Base-by-base conservation (phyloP, 2,113 vertebrate genomes). In the Mirounga angustirostris region DNA sequence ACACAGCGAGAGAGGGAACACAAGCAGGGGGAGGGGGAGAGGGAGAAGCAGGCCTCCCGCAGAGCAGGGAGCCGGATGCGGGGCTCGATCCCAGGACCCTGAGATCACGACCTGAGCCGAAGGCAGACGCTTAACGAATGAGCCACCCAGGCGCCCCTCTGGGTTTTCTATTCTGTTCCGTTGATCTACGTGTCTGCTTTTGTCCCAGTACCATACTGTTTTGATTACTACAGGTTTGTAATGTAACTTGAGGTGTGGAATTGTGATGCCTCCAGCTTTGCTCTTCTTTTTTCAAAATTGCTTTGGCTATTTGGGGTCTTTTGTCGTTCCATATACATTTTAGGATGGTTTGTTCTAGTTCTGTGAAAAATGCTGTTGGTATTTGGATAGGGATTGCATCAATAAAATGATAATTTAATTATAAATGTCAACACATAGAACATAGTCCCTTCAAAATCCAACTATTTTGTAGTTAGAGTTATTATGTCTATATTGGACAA, bases 321-420 rank as follows among this genome's bases (percentile, higher is more conserved):
- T 76, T 9, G 12, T 74, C 13, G 3, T 76, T 76, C 43, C 14
- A 4, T 46, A 26, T 46, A 46, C 13, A 28, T 46, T 76, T 46
- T 46, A 46, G 26, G 24, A 76, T 76, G n/a, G 65, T 69, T 69
- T n/a, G 65, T n/a, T 69, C 33, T 69, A 14, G 16, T 18, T 69
- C 15, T 69, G 65, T 69, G 67, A 71, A 21, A 71, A 71, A 36
- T 36, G 18, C 67, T 71, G 16, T 71, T 71, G 67, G 67, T 36
- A 36, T 69, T 76, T 50, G 28, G 26, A 76, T 30, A 30, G 14
- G 73, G 73, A 30, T 50, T 76, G 13, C 73, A 50, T 76, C 46
- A 76, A 76, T 76, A 50, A 88, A 95, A 82, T 50, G 50, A 9
- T 79, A 78, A 58, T 80, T 88, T 91, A 71, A 56, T 63, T 82